phyloP scores from a whole-genome alignment of 2,113 vertebrate genomes.

The Panthera leo region DNA sequence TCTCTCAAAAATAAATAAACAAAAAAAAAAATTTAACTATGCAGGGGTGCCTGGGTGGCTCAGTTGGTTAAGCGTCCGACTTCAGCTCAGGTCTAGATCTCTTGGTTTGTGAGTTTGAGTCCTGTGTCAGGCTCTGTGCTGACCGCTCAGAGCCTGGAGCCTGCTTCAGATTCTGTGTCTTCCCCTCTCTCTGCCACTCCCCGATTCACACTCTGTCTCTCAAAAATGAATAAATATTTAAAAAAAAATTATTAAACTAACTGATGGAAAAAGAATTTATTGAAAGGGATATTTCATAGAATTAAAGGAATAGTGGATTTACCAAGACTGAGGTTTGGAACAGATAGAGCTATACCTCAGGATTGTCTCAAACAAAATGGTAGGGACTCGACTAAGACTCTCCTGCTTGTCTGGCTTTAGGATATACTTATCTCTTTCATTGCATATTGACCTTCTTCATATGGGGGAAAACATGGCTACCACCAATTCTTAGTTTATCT shows the following conservation, averaged over 20 bases:
- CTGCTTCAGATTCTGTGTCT: too few species aligned
- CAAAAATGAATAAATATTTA: too few species aligned
- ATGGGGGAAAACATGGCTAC: not conserved
- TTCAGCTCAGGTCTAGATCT: too few species aligned
- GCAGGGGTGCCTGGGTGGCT: too few species aligned
- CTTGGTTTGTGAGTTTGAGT: too few species aligned
- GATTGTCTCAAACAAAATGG: not conserved
- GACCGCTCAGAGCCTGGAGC: too few species aligned
- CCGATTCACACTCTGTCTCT: too few species aligned
- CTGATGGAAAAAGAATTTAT: not conserved
- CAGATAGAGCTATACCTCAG: not conserved
- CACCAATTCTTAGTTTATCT: not conserved
- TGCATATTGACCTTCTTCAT: not conserved
- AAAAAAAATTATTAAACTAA: not conserved
- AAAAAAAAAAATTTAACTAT: not conserved
- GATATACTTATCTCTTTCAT: not conserved
- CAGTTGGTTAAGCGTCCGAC: too few species aligned
- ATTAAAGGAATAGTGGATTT: constrained; percentile 6
- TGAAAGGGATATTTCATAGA: not conserved
- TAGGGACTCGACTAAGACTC: not conserved
- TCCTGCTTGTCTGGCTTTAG: not conserved
- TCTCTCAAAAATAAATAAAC: too few species aligned
- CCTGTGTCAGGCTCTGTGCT: too few species aligned
- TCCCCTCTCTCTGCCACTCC: too few species aligned
- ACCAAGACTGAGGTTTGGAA: not conserved